phyloP scores from a whole-genome alignment of 2,113 vertebrate genomes.

The Lasiurus borealis region DNA sequence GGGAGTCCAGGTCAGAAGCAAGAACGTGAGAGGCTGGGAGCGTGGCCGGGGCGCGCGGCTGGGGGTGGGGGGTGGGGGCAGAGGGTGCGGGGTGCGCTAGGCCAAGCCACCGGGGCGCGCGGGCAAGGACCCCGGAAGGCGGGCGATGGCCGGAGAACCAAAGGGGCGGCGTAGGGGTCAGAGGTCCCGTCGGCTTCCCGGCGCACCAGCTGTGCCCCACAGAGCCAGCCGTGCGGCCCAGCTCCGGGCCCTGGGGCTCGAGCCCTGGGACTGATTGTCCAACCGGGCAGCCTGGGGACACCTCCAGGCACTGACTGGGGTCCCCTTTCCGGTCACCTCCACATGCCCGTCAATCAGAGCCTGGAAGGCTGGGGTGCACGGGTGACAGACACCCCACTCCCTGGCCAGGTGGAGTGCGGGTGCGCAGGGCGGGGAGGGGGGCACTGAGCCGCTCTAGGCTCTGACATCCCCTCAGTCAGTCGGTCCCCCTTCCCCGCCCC shows the following conservation, averaged over 20 bases:
- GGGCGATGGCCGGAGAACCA: background rate
- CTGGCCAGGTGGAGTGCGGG: background rate
- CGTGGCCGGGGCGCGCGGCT: background rate
- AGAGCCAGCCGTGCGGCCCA: conserved; percentile 67
- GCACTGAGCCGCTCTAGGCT: background rate
- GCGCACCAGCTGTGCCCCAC: conserved; percentile 45
- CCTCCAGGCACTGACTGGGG: conserved; percentile 37
- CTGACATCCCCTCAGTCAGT: conserved; percentile 71
- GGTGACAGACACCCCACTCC: background rate
- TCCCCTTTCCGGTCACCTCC: conserved; percentile 35
- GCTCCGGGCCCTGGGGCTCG: background rate
- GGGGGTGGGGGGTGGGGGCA: background rate
- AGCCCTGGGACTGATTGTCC: background rate
- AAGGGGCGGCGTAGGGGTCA: background rate
- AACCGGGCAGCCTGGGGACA: conserved; percentile 68
- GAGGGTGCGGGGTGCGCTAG: too few species aligned
- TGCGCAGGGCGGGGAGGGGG: background rate
- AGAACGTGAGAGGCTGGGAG: background rate
- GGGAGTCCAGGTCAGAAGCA: background rate
- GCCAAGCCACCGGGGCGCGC: background rate
- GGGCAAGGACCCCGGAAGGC: background rate
- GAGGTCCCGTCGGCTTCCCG: background rate
- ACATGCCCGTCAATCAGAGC: conserved; percentile 30
- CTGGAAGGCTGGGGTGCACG: background rate
- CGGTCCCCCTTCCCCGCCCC: background rate